Conservation (phyloP, 1,140 invertebrate genomes). For the Solenopsis invicta region DNA sequence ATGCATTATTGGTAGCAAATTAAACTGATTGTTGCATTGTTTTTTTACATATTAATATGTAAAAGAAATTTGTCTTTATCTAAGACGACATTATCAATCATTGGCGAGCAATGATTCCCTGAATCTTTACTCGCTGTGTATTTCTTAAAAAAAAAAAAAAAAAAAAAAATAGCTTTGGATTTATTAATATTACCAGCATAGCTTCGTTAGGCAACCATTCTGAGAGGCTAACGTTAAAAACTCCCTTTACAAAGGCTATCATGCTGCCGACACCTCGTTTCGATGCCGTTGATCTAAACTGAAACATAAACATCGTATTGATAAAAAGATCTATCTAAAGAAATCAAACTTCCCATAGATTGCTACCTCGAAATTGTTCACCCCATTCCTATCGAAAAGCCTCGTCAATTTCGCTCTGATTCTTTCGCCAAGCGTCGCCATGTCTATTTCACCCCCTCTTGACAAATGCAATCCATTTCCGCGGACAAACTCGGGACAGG, state of each 20-base stretch:
- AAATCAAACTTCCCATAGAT: background rate
- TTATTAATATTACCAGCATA: background rate
- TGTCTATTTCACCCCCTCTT: constrained; percentile 79
- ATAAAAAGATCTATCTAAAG: background rate
- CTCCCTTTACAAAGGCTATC: constrained; percentile 81
- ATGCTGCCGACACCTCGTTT: constrained; percentile 75
- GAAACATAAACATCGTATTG: background rate
- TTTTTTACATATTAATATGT: no score
- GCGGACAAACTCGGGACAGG: constrained; percentile 67
- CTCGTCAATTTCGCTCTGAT: constrained; percentile 79
- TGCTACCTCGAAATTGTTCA: background rate
- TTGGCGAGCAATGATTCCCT: no score
- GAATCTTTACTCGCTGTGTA: background rate
- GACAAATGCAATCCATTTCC: constrained; percentile 69
- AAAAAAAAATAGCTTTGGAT: background rate
- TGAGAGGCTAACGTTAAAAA: constrained; percentile 76
- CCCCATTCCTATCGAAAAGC: constrained; percentile 69
- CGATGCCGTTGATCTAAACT: constrained; percentile 57
- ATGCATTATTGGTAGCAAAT: no score
- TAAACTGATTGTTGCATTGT: no score
- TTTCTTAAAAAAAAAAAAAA: background rate
- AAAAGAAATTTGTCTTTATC: no score
- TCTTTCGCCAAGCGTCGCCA: constrained; percentile 78
- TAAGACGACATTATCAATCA: background rate
- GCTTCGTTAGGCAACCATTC: background rate